Evolutionary conservation across 1,140 invertebrate genomes (phyloP).

Genomic region (Ridgeia piscesae): DNA sequence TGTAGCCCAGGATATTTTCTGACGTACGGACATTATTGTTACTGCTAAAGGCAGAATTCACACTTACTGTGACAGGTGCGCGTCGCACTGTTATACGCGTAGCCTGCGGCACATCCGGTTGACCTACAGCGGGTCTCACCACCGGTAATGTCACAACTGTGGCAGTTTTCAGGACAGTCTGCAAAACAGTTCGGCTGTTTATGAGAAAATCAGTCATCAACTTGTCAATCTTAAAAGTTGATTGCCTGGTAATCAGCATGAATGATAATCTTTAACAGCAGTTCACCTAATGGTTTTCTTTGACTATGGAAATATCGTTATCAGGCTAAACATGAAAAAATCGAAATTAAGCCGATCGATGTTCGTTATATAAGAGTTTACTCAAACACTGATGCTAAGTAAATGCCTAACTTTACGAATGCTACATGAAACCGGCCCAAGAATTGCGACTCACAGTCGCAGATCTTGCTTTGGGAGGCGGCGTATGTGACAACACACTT

Average conservation of each 20-base stretch:
- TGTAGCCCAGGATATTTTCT: too few relatives aligned
- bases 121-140: not conserved
- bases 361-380: too few relatives aligned
- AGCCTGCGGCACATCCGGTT: not conserved
- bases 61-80: constrained; percentile 2
- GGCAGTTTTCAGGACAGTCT: not conserved
- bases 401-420: too few relatives aligned
- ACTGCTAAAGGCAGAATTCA: not conserved
- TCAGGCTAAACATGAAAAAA: too few relatives aligned
- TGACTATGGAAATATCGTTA: too few relatives aligned
- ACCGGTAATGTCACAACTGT: not conserved
- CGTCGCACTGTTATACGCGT: not conserved
- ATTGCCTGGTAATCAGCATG: too few relatives aligned
- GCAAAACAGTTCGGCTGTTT: not conserved
- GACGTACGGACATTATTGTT: not conserved
- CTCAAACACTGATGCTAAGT: too few relatives aligned
- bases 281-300: too few relatives aligned
- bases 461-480: not conserved
- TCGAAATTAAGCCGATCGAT: too few relatives aligned
- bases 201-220: not conserved
- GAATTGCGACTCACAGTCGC: not conserved
- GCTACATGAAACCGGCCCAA: not conserved
- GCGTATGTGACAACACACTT: not conserved
- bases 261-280: too few relatives aligned
- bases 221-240: not conserved